Base-by-base conservation (phyloP, 2,888 invertebrate genomes). In the Drosophila acutilabella region DNA sequence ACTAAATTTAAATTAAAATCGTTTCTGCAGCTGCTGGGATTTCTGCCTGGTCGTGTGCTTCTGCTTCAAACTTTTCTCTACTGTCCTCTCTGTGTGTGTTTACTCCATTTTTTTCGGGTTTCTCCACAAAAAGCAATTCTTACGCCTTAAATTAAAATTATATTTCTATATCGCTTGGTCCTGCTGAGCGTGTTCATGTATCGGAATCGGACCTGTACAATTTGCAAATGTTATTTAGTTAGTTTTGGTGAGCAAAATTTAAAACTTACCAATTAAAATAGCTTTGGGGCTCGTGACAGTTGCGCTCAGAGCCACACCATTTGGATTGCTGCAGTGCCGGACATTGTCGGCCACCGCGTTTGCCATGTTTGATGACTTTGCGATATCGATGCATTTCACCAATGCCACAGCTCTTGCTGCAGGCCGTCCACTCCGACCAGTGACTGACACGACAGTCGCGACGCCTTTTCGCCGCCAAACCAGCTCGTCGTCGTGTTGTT, bases 391-490 rank as follows among this genome's bases (percentile, higher is more conserved):
- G 94, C 92, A 96, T 96, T 89, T 97, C 96, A 23, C 98, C 98
- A 71, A 98, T 97, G 74, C 97, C 97, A 91, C 98, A 97, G 57
- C 96, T 95, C 90, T 96, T 96, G 92, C 96, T 96, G 93, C 98
- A 98, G 8, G 95, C 93, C 89, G 96, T 96, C 98, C 97, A 98
- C 61, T 95, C 95, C 26, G 96, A 96, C 98, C 97, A 98, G 78
- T 95, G 95, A 74, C 96, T 95, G 56, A 97, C 96, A 81, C 96
- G 95, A 93, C 98, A 98, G 92, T 97, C 96, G 64, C 90, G 90
- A 33, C 89, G 87, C 16, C 90, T 77, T 51, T 86, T 89, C 53
- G 93, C 87, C 94, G 64, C 53, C 66, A 77, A 16, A 6, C 71
- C 65, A 16, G 91, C 41, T 91, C 90, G 87, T 56, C 92, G 93